A percentile compares a stretch with the other conserved stretches of the same genome.
Conservation (phyloP, 2,113 vertebrate species). For the Uropsilus gracilis region DNA sequence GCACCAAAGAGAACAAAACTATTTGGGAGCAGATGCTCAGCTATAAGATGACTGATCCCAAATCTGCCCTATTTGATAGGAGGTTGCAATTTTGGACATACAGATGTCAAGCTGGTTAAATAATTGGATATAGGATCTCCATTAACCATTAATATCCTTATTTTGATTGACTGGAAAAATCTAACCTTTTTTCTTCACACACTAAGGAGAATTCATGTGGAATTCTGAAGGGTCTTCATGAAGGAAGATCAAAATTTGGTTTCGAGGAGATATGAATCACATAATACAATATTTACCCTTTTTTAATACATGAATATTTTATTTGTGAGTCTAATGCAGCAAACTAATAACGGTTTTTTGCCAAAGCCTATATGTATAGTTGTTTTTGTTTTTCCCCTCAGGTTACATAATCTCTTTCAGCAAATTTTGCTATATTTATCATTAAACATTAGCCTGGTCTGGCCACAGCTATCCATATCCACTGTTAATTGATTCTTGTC, state of each 20-base stretch:
- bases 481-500: background rate
- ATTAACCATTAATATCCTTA: background rate
- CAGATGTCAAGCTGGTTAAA: background rate
- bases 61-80: background rate
- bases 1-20: background rate
- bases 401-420: background rate
- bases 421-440: background rate
- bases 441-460: background rate
- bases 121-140: background rate
- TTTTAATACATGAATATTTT: background rate
- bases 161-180: background rate
- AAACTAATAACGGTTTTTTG: background rate
- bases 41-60: background rate
- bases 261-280: background rate
- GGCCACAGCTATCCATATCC: no score
- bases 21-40: background rate
- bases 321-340: background rate
- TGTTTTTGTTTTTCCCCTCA: background rate
- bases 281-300: background rate
- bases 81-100: background rate
- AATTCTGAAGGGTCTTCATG: no score
- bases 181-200: background rate
- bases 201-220: background rate
- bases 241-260: background rate
- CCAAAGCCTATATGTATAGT: no score